Evolutionary conservation across 2,888 invertebrate species (phyloP), one percentile per base, ranked within the genome.

Genomic region (Aporophyla nigra): DNA sequence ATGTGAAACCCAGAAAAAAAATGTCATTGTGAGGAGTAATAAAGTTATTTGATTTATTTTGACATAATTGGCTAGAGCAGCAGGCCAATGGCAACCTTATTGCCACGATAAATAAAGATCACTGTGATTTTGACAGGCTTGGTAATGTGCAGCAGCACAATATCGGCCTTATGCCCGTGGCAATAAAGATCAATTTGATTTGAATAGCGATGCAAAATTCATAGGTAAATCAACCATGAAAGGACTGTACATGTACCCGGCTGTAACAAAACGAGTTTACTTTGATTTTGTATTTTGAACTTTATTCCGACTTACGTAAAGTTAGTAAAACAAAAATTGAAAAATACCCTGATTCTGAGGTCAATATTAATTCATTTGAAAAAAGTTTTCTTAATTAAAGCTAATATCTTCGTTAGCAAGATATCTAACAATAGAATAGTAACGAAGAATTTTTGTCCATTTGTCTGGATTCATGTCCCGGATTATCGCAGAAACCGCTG

Each of bases 281-380:
- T 16, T 33, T n/a, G 33, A 3, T 53, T 67, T 53, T 67, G 16
- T 53, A 67, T 67, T 66, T 67, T 51, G 16, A 53, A 67, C n/a
- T 33, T 53, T 33, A 67, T 67, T 67, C 33, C 6, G 33, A 53
- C 33, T 1, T 0, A 0, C 0, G n/a, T 51, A n/a, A 16, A 67
- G 66, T 53, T 53, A 16, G 16, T 33, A 67, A n/a, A 33, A 67
- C n/a, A 33, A 33, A 33, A 10, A 53, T 53, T 67, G 16, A 10
- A 14, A 53, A 53, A 66, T 51, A 27, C 49, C 49, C 14, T 21
- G 27, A 0, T 21, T 33, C 21, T 51, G 19, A 9, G 14, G 49
- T 51, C 46, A 46, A 19, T 46, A 24, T 24, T 43, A 24, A 43
- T 10, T 27, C 4, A 14, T 40, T 14, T 14, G 4, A 62, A n/a